Conservation (phyloP, 2,888 invertebrate genomes). For the Drosophila melanosoma region DNA sequence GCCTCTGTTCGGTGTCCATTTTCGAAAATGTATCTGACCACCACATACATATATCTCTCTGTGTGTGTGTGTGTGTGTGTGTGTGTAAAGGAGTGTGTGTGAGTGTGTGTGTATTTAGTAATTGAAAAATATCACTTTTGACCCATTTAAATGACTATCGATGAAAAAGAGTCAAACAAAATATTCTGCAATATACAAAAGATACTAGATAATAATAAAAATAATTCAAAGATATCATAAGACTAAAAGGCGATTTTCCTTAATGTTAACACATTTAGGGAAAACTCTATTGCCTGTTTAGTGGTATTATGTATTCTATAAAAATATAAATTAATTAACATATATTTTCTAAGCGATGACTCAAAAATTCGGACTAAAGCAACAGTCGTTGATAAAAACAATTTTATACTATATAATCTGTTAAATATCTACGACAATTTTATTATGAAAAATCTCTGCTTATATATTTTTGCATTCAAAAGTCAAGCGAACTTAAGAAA, state of each 20-base stretch:
- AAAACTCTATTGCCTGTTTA: no score
- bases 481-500: slow-evolving; percentile 13
- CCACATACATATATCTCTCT: not conserved
- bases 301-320: no score
- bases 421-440: not conserved
- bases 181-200: slow-evolving; percentile 13
- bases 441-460: slow-evolving; percentile 4
- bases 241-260: not conserved
- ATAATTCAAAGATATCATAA: not conserved
- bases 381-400: no score
- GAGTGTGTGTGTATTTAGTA: slow-evolving; percentile 27
- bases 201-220: not conserved
- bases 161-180: slow-evolving; percentile 17
- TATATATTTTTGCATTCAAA: slow-evolving; percentile 14
- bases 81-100: not conserved
- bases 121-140: slow-evolving; percentile 59
- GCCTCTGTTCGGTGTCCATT: slow-evolving; percentile 50
- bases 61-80: not conserved
- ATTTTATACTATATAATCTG: no score
- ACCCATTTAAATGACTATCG: slow-evolving; percentile 60
- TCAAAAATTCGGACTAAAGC: not conserved
- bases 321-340: no score
- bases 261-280: not conserved
- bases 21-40: slow-evolving; percentile 25
- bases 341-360: not conserved